These are phyloP conservation scores for Halcyon leucocephala DNA, from an alignment of 2,797 vertebrate genomes.

Conservation along the genomic window DNA sequence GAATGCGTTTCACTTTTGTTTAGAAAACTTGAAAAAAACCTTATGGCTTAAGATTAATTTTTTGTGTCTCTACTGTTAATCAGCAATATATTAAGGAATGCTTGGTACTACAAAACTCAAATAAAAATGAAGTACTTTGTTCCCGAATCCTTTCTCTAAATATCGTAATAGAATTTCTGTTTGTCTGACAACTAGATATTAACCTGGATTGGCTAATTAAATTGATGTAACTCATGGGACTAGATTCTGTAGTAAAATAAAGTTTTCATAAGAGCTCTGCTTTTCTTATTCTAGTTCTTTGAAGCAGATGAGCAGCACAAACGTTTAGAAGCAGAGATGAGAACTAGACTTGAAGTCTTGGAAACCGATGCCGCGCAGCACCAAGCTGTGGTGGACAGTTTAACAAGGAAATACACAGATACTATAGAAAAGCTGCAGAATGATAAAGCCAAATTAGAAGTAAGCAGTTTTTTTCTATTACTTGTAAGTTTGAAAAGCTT, in stretches of 20 bases:
- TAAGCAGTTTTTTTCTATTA: slow-evolving; percentile 69
- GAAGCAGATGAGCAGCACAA: slow-evolving; percentile 93
- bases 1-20: not conserved
- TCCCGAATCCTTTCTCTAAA: not conserved
- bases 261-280: not conserved
- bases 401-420: slow-evolving; percentile 89
- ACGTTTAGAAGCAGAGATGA: slow-evolving; percentile 87
- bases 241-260: not conserved
- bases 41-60: not conserved
- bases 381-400: slow-evolving; percentile 87
- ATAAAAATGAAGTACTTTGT: not conserved
- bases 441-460: slow-evolving; percentile 93
- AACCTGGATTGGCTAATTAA: not conserved
- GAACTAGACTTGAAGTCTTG: slow-evolving; percentile 83
- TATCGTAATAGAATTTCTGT: rapidly evolving
- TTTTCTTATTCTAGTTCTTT: slow-evolving; percentile 85
- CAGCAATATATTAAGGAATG: not conserved
- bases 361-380: slow-evolving; percentile 89
- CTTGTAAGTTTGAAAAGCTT: slow-evolving; percentile 1
- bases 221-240: not conserved
- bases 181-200: not conserved
- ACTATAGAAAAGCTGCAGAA: slow-evolving; percentile 92
- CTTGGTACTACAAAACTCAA: not conserved
- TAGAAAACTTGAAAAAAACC: not conserved
- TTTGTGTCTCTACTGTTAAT: not conserved